These are phyloP conservation scores for Penaeus chinensis DNA, from an alignment of 1,140 invertebrate species.

Conservation along the genomic window DNA sequence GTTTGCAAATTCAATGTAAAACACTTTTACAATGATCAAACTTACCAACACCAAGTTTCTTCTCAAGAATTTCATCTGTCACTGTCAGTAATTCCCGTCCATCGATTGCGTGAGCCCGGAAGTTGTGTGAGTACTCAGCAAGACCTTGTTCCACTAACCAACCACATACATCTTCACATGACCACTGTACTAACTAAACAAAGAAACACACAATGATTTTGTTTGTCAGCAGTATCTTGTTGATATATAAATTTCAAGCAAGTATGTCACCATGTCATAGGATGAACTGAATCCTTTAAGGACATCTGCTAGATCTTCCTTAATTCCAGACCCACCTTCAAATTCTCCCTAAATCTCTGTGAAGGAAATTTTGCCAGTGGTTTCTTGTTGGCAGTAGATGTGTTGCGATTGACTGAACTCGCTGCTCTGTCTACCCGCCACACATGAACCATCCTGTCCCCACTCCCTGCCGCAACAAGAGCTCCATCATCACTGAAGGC, in stretches of 20 bases:
- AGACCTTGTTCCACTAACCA: constrained; percentile 76
- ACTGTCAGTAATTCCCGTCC: constrained; percentile 74
- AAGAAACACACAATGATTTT: not conserved
- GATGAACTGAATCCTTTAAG: too few species aligned
- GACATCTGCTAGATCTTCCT: too few species aligned
- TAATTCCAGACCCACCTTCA: constrained; percentile 11
- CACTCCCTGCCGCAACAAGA: constrained; percentile 75
- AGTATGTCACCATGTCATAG: too few species aligned
- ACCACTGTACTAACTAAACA: constrained; percentile 70
- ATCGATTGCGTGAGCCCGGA: constrained; percentile 71
- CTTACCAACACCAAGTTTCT: constrained; percentile 72
- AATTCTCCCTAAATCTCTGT: constrained; percentile 52
- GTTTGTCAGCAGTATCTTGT: too few species aligned
- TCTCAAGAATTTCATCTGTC: constrained; percentile 71
- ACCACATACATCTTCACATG: constrained; percentile 73
- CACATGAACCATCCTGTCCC: constrained; percentile 68
- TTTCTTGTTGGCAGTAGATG: constrained; percentile 10
- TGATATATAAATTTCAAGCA: too few species aligned
- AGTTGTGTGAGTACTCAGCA: constrained; percentile 70
- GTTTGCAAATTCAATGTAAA: not conserved
- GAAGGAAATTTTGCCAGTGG: constrained; percentile 46
- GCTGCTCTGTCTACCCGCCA: constrained; percentile 67
- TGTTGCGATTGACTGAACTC: not conserved
- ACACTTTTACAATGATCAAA: not conserved
- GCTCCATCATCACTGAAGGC: constrained; percentile 77